These are phyloP conservation scores for Pycnomerus fuliginosus DNA, from an alignment of 2,888 invertebrate genomes.

Conservation along the genomic window DNA sequence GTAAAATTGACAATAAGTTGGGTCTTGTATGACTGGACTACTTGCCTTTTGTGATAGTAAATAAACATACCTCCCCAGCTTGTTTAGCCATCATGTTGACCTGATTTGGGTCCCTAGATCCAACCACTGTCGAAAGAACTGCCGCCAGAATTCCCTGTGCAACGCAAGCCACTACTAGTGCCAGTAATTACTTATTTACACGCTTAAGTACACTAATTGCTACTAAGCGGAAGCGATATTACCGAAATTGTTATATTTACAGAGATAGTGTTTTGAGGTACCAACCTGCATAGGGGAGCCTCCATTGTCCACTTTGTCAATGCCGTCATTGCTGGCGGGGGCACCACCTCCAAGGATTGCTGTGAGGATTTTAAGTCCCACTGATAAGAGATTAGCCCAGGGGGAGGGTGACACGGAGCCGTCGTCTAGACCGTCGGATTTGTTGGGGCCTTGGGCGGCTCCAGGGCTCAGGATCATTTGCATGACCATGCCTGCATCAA, in stretches of 20 bases:
- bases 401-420: constrained; percentile 73
- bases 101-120: constrained; percentile 88
- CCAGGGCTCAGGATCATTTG: constrained; percentile 81
- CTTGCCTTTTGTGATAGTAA: neutral
- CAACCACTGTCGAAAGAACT: constrained; percentile 87
- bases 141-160: constrained; percentile 90
- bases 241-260: constrained; percentile 2
- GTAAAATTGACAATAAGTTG: too few species aligned
- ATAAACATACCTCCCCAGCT: constrained; percentile 83
- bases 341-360: constrained; percentile 78
- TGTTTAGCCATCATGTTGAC: constrained; percentile 93
- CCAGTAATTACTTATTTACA: constrained; percentile 27
- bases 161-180: constrained; percentile 54
- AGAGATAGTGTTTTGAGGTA: constrained; percentile 2
- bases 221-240: constrained; percentile 16
- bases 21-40: neutral
- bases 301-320: constrained; percentile 90
- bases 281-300: constrained; percentile 87
- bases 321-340: constrained; percentile 69
- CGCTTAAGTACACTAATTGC: constrained; percentile 3
- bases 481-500: constrained; percentile 74
- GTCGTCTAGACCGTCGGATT: constrained; percentile 73
- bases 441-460: constrained; percentile 69
- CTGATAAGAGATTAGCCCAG: constrained; percentile 84
- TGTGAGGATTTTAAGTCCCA: constrained; percentile 83